Evolutionary conservation across 2,888 invertebrate species (phyloP).

Genomic region (Malacosoma neustria): DNA sequence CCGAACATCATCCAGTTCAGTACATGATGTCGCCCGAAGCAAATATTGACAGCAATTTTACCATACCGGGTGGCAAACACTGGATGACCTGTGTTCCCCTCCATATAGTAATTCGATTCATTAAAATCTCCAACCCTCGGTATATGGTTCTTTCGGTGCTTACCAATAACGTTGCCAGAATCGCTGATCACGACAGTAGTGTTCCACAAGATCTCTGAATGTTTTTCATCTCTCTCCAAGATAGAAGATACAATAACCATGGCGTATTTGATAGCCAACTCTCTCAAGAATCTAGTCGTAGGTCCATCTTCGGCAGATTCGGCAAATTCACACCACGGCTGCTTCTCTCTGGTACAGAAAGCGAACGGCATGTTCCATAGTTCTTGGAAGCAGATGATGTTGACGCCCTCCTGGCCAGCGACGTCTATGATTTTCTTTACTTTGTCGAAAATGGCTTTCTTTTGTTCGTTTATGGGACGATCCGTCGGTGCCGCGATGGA

Average conservation of each 20-base stretch:
- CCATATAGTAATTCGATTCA: slow-evolving; percentile 98
- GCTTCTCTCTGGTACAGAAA: slow-evolving; percentile 97
- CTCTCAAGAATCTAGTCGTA: slow-evolving; percentile 86
- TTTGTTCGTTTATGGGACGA: slow-evolving; percentile 84
- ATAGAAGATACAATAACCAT: slow-evolving; percentile 98
- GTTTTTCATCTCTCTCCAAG: slow-evolving; percentile 90
- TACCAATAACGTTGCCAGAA: slow-evolving; percentile 92
- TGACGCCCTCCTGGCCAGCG: slow-evolving; percentile 88
- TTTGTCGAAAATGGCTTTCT: slow-evolving; percentile 85
- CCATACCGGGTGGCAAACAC: slow-evolving; percentile 93
- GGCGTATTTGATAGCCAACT: slow-evolving; percentile 86
- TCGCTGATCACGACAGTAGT: slow-evolving; percentile 96
- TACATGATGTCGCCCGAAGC: slow-evolving; percentile 98
- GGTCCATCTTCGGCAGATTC: slow-evolving; percentile 93
- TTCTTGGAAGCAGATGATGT: slow-evolving; percentile 96
- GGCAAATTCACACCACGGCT: slow-evolving; percentile 98
- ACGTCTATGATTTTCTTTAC: slow-evolving; percentile 86
- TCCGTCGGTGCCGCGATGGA: slow-evolving; percentile 86
- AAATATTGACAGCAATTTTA: slow-evolving; percentile 95
- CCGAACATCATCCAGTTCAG: slow-evolving; percentile 99
- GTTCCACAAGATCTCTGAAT: slow-evolving; percentile 95
- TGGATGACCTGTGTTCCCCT: slow-evolving; percentile 96
- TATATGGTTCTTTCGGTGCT: slow-evolving; percentile 98
- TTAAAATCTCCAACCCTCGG: slow-evolving; percentile 99
- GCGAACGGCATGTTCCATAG: slow-evolving; percentile 99